Conservation (phyloP, 2,888 invertebrate genomes). For the Zeuzera pyrina region DNA sequence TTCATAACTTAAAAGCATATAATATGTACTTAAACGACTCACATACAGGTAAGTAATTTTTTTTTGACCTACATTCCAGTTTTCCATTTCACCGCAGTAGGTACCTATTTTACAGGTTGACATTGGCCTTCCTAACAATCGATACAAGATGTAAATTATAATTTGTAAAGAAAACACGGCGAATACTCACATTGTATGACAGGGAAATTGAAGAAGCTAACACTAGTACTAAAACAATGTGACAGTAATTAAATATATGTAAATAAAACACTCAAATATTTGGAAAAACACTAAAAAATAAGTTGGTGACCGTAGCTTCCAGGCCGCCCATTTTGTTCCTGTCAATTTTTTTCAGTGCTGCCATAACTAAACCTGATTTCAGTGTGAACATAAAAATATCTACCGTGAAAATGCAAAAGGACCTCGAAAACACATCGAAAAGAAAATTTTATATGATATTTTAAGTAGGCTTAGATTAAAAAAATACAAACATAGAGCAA, state of each 20-base stretch:
- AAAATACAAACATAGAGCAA: too few relatives aligned
- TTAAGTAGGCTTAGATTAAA: too few relatives aligned
- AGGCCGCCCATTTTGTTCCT: slow-evolving; percentile 50
- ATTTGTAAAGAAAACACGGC: slow-evolving; percentile 22
- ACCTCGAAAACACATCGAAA: too few relatives aligned
- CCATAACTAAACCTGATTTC: slow-evolving; percentile 29
- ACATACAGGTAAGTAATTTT: too few relatives aligned
- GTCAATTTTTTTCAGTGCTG: slow-evolving; percentile 15
- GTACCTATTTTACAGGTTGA: slow-evolving; percentile 35
- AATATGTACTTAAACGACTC: too few relatives aligned
- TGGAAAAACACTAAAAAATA: slow-evolving; percentile 28
- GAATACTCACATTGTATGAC: slow-evolving; percentile 40
- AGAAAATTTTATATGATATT: too few relatives aligned
- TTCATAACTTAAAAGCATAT: too few relatives aligned
- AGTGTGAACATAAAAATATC: slow-evolving; percentile 48
- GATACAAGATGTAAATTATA: slow-evolving; percentile 38
- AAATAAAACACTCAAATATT: slow-evolving; percentile 29
- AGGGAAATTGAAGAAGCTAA: slow-evolving; percentile 29
- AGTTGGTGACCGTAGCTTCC: slow-evolving; percentile 25
- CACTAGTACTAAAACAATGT: slow-evolving; percentile 32
- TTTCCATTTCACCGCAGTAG: slow-evolving; percentile 23
- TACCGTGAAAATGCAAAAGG: too few relatives aligned
- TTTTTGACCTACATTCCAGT: too few relatives aligned
- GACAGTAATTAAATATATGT: slow-evolving; percentile 19
- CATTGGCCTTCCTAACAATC: slow-evolving; percentile 66